These are phyloP conservation scores for Drosophila insularis DNA, from an alignment of 1,140 invertebrate genomes.

Conservation along the genomic window DNA sequence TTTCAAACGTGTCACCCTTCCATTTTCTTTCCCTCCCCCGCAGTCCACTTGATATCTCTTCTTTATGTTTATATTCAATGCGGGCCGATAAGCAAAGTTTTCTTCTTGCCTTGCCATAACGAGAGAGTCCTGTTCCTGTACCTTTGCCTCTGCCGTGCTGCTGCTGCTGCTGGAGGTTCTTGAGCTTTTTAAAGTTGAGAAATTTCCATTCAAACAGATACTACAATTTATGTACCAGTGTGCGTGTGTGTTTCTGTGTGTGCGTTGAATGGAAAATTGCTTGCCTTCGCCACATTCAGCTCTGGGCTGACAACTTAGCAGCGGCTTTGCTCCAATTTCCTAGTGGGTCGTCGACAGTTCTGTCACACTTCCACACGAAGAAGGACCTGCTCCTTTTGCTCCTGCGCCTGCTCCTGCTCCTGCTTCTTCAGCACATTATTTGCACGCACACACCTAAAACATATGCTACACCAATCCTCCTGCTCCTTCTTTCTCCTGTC, in stretches of 20 bases:
- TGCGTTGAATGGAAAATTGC: conserved; percentile 39
- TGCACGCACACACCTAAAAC: conserved; percentile 38
- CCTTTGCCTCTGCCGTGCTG: neutral
- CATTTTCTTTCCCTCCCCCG: neutral
- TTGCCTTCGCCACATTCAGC: conserved; percentile 27
- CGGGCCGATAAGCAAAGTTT: conserved; percentile 56
- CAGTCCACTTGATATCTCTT: conserved; percentile 11
- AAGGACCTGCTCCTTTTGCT: conserved; percentile 9
- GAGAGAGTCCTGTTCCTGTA: conserved; percentile 12
- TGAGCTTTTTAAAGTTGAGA: conserved; percentile 56
- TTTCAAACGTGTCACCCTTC: conserved; percentile 24
- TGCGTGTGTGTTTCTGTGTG: neutral
- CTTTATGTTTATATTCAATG: conserved; percentile 47
- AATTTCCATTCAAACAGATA: conserved; percentile 58
- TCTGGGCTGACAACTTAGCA: conserved; percentile 66
- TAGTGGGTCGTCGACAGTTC: conserved; percentile 72
- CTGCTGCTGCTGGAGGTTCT: neutral
- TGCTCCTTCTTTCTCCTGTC: neutral
- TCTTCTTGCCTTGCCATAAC: conserved; percentile 34
- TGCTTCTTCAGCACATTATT: conserved; percentile 44
- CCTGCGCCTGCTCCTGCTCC: neutral
- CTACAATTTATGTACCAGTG: conserved; percentile 44
- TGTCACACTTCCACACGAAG: conserved; percentile 65
- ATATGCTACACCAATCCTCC: conserved; percentile 15
- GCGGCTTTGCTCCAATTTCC: conserved; percentile 77